These are phyloP conservation scores for Chrysopa pallens DNA, from an alignment of 1,140 invertebrate genomes.

Conservation along the genomic window DNA sequence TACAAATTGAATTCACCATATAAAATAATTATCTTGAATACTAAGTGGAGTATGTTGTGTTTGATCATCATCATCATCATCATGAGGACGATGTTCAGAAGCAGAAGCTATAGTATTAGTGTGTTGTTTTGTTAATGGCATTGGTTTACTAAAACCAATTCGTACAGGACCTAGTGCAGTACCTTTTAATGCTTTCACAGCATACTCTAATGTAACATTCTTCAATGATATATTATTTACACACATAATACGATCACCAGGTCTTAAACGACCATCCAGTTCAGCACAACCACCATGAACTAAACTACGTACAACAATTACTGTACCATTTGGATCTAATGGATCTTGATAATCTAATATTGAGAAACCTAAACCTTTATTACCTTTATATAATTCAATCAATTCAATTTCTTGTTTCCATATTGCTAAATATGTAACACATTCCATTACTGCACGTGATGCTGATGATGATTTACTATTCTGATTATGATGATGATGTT, in stretches of 20 bases:
- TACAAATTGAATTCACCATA: too few species aligned
- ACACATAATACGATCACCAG: constrained; percentile 76
- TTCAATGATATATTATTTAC: constrained; percentile 71
- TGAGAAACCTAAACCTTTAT: constrained; percentile 84
- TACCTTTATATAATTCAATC: constrained; percentile 73
- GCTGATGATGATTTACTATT: too few species aligned
- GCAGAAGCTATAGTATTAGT: neutral
- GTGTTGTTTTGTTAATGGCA: constrained; percentile 32
- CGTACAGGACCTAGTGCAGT: constrained; percentile 64
- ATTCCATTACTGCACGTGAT: too few species aligned
- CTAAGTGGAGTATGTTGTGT: too few species aligned
- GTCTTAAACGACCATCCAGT: constrained; percentile 71
- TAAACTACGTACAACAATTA: constrained; percentile 85
- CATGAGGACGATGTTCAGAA: too few species aligned
- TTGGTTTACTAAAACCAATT: constrained; percentile 71
- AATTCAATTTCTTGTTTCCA: constrained; percentile 80
- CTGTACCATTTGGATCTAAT: constrained; percentile 68
- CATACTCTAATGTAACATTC: constrained; percentile 75
- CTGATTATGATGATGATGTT: too few species aligned
- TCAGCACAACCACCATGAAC: constrained; percentile 85
- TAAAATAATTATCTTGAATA: too few species aligned
- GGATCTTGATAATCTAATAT: constrained; percentile 91
- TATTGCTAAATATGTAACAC: constrained; percentile 63
- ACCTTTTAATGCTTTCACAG: constrained; percentile 74
- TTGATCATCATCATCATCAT: too few species aligned